phyloP scores from a whole-genome alignment of 2,113 vertebrate species.

The Prunella fulvescens region DNA sequence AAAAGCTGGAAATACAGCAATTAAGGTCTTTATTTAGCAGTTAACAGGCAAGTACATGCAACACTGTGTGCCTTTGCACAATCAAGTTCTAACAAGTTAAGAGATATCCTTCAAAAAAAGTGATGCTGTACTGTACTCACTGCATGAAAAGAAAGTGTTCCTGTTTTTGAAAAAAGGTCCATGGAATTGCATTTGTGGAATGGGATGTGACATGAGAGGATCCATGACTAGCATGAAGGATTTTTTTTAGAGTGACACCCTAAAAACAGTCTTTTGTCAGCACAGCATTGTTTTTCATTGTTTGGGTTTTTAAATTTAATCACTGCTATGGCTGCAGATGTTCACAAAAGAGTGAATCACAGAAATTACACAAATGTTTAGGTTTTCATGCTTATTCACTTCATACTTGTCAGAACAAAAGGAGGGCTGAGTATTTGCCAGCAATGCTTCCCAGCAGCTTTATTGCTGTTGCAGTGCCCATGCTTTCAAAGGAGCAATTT shows the following conservation, averaged over 20 bases:
- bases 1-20: constrained; percentile 4
- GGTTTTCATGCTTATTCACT: background rate
- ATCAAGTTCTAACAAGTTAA: constrained; percentile 13
- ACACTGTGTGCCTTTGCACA: background rate
- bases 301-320: background rate
- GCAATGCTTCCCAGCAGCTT: background rate
- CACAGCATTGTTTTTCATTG: background rate
- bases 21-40: constrained; percentile 2
- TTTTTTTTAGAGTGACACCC: background rate
- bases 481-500: background rate
- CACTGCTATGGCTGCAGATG: background rate
- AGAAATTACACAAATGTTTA: background rate
- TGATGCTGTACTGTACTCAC: background rate
- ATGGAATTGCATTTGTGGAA: background rate
- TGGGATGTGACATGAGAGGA: background rate
- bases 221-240: background rate
- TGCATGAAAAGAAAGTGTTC: background rate
- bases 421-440: background rate
- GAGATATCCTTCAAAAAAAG: background rate
- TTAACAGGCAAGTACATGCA: background rate
- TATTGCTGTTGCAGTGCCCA: background rate
- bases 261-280: background rate
- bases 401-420: background rate
- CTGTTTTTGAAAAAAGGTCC: background rate
- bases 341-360: background rate